These are phyloP conservation scores for Triplophysa rosa DNA, from an alignment of 2,113 vertebrate species.

Conservation along the genomic window DNA sequence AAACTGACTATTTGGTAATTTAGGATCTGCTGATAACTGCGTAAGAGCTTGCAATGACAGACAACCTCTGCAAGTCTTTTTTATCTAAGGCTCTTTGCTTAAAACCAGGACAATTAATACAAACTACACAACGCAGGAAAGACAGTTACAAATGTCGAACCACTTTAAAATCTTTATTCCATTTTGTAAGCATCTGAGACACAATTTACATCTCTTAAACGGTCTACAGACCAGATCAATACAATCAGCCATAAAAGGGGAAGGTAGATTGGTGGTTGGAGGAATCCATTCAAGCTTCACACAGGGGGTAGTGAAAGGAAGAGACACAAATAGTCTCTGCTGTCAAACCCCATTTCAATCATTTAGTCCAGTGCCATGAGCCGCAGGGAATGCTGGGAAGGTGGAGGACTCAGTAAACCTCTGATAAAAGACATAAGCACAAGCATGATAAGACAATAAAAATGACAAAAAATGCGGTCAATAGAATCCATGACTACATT, in stretches of 20 bases:
- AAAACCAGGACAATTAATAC: neutral
- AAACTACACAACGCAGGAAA: neutral
- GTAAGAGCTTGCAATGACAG: neutral
- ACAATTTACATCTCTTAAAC: slow-evolving; percentile 65
- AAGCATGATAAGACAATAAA: neutral
- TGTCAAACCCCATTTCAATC: slow-evolving; percentile 60
- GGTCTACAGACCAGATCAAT: slow-evolving; percentile 54
- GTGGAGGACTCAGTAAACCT: slow-evolving; percentile 73
- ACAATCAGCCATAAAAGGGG: slow-evolving; percentile 53
- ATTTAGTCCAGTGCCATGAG: slow-evolving; percentile 69
- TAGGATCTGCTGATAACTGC: neutral
- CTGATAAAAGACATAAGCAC: slow-evolving; percentile 11
- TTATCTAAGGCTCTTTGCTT: too few relatives aligned
- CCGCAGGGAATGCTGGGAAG: slow-evolving; percentile 77
- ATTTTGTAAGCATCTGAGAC: slow-evolving; percentile 68
- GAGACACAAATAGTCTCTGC: slow-evolving; percentile 57
- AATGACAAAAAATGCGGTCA: neutral
- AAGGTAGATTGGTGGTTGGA: slow-evolving; percentile 52
- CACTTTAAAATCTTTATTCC: slow-evolving; percentile 66
- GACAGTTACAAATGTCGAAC: slow-evolving; percentile 29
- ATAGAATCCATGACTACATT: neutral
- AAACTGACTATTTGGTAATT: neutral
- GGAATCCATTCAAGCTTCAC: slow-evolving; percentile 58
- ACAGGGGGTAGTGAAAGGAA: neutral
- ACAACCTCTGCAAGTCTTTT: too few relatives aligned